phyloP scores from a whole-genome alignment of 1,140 invertebrate species.

The Chironomus striatipennis region DNA sequence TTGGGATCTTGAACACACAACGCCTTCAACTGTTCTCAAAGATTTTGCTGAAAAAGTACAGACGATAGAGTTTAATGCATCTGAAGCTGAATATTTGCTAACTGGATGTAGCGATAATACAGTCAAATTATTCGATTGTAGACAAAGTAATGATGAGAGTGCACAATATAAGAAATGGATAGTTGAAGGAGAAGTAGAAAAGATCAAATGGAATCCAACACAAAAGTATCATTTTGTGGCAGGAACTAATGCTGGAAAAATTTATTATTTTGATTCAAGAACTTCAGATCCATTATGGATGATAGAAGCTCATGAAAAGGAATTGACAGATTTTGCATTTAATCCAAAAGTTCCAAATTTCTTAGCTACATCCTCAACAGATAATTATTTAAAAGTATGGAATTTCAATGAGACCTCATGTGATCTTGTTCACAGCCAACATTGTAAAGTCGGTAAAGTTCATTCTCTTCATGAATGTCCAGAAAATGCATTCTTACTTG shows the following conservation, averaged over 20 bases:
- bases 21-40: constrained; percentile 61
- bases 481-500: not conserved
- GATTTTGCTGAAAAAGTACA: constrained; percentile 79
- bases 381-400: constrained; percentile 38
- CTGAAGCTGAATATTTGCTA: constrained; percentile 69
- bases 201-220: constrained; percentile 68
- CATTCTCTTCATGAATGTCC: not conserved
- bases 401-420: constrained; percentile 29
- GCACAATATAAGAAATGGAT: constrained; percentile 56
- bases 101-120: constrained; percentile 61
- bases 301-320: constrained; percentile 66
- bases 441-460: not conserved
- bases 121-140: constrained; percentile 72
- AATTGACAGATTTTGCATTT: constrained; percentile 58
- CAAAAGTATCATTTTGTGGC: constrained; percentile 46
- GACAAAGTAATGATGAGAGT: constrained; percentile 45
- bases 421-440: not conserved
- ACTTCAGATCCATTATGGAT: constrained; percentile 62
- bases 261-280: constrained; percentile 73
- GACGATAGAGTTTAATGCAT: constrained; percentile 77
- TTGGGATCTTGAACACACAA: constrained; percentile 82
- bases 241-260: constrained; percentile 67
- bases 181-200: constrained; percentile 74
- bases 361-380: constrained; percentile 34
- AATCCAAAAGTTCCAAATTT: constrained; percentile 35